These are phyloP conservation scores for Zaprionus gabonicus DNA, from an alignment of 1,140 invertebrate genomes.

Conservation along the genomic window DNA sequence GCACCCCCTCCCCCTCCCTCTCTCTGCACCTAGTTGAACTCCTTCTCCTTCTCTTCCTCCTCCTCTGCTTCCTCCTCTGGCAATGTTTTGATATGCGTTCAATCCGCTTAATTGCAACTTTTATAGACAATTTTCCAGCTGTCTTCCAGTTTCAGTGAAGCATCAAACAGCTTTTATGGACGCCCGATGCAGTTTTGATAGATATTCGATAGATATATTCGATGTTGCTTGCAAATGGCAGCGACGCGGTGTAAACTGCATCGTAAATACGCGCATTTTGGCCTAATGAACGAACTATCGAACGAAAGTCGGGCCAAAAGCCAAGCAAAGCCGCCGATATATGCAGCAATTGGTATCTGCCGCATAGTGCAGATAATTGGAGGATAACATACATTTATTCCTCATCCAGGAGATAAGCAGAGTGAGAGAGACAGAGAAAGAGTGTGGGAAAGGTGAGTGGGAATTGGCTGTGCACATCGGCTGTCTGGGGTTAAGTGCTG, in stretches of 20 bases:
- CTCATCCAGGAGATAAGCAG: not conserved
- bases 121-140: constrained; percentile 69
- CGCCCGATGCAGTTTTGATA: constrained; percentile 66
- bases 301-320: constrained; percentile 45
- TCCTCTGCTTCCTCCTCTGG: not conserved
- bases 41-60: constrained; percentile 11
- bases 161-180: constrained; percentile 61
- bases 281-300: constrained; percentile 56
- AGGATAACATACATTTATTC: not conserved
- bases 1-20: not conserved
- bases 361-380: constrained; percentile 20
- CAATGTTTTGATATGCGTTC: constrained; percentile 74
- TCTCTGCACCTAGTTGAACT: constrained; percentile 1
- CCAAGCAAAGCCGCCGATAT: constrained; percentile 16
- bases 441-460: constrained; percentile 10
- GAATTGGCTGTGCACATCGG: not conserved
- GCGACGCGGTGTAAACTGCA: constrained; percentile 61
- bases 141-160: constrained; percentile 22
- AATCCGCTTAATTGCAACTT: constrained; percentile 77
- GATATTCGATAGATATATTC: constrained; percentile 30
- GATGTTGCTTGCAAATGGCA: constrained; percentile 30
- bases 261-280: constrained; percentile 59
- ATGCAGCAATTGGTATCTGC: constrained; percentile 38
- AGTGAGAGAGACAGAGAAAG: not conserved
- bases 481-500: constrained; percentile 1